Base-by-base conservation (phyloP, 2,797 vertebrate genomes). In the Myioborus miniatus region DNA sequence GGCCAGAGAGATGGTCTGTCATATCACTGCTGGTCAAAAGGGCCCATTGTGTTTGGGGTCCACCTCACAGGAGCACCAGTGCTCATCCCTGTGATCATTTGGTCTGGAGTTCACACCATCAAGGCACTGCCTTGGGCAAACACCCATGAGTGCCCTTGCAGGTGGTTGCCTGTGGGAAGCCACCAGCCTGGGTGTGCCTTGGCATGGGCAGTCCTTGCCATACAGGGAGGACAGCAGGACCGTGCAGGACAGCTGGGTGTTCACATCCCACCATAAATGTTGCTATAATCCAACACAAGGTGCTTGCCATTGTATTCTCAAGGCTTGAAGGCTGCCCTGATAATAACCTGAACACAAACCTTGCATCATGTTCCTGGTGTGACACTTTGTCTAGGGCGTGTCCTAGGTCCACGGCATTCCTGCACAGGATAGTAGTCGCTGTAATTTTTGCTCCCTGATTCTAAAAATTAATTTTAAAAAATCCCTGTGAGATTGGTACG, bases 91-190 rank as follows among this genome's bases (percentile, higher is more conserved):
- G 17, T 1, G 1, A 24, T n/a, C 10, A 0, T 23, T 2, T 2
- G 10, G 5, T 39, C 83, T 55, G 65, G 62, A 67, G 49, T 34
- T 83, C 49, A 22, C 39, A 29, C 6, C 32, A 9, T 32, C 2
- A 2, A 62, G 64, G 30, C 39, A 23, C 44, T 76, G 59, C 59
- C 67, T 53, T 36, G 76, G 18, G 15, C 43, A 44, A 52, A 60
- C 2, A 2, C 50, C 68, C 24, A 12, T 2, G 1, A 0, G 1
- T 43, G 52, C 37, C 43, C 18, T 36, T 7, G 9, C 53, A 44
- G 29, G n/a, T 68, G 52, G 9, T 46, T 67, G 9, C 12, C 41
- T 8, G 0, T 59, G 37, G 41, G 55, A 24, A 94, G 21, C 49
- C 30, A 43, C 27, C 53, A 67, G 67, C 52, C 65, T 0, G 0